phyloP scores from a whole-genome alignment of 2,797 vertebrate genomes.

The Phoebastria nigripes region DNA sequence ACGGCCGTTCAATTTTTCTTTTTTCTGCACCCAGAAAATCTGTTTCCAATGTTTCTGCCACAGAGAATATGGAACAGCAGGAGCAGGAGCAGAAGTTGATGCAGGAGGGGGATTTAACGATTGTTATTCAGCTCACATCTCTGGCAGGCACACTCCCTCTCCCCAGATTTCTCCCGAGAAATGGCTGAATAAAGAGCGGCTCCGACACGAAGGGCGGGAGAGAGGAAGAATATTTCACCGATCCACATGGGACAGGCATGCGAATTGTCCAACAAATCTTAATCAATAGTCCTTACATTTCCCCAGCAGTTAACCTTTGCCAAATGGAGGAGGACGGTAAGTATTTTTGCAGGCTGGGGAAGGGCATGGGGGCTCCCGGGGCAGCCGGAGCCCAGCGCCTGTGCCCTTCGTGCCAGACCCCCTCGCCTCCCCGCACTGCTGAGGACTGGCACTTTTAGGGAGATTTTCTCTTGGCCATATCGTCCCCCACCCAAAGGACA shows the following conservation, averaged over 20 bases:
- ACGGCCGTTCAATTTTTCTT: not conserved
- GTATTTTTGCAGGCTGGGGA: not conserved
- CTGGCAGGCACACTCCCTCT: slow-evolving; percentile 28
- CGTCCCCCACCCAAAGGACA: rapidly evolving
- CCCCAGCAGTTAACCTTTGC: not conserved
- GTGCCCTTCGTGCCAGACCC: not conserved
- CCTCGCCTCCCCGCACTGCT: rapidly evolving
- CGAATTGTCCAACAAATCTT: not conserved
- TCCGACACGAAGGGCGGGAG: not conserved
- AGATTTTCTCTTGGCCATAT: not conserved
- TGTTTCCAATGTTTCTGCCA: slow-evolving; percentile 62
- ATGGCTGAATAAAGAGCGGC: slow-evolving; percentile 56
- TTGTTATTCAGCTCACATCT: slow-evolving; percentile 68
- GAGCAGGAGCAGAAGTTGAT: slow-evolving; percentile 15
- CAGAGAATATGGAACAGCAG: slow-evolving; percentile 47
- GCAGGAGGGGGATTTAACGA: not conserved
- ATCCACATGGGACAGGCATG: not conserved
- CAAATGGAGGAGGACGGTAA: rapidly evolving
- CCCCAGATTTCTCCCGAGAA: slow-evolving; percentile 61
- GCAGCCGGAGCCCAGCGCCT: rapidly evolving
- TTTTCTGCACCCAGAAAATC: slow-evolving; percentile 55
- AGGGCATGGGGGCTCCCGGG: rapidly evolving
- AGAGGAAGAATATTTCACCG: slow-evolving; percentile 15
- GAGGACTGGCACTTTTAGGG: not conserved
- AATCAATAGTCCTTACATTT: not conserved